Conservation (phyloP, 2,113 vertebrate genomes). For the Scomber scombrus region DNA sequence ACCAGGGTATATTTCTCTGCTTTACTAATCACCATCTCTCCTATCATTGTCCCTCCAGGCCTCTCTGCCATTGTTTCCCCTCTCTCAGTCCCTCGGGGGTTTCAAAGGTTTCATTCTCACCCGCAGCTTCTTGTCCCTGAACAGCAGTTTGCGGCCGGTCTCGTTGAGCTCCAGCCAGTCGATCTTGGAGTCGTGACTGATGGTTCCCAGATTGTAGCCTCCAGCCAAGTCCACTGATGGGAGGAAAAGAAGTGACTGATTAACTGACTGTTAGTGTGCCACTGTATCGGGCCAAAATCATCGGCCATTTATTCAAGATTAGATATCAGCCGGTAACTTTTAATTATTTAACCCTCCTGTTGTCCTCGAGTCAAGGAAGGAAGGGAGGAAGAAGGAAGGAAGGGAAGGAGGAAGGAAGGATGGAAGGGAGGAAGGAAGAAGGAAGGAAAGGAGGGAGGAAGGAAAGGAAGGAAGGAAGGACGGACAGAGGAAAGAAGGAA, state of each 20-base stretch:
- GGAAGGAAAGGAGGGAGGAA: too few species aligned
- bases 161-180: constrained; percentile 98
- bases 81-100: not conserved
- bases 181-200: constrained; percentile 93
- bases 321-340: constrained; percentile 5
- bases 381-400: too few species aligned
- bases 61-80: constrained; percentile 12
- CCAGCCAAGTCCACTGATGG: constrained; percentile 91
- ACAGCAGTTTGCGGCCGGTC: constrained; percentile 94
- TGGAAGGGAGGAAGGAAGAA: too few species aligned
- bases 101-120: constrained; percentile 81
- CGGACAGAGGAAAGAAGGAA: too few species aligned
- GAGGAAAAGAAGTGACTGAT: not conserved
- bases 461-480: too few species aligned
- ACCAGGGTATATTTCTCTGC: constrained; percentile 6
- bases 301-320: constrained; percentile 7
- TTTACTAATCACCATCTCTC: constrained; percentile 5
- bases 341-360: too few species aligned
- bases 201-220: constrained; percentile 88
- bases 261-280: not conserved
- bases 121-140: constrained; percentile 95
- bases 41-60: constrained; percentile 21
- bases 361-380: too few species aligned
- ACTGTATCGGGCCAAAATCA: not conserved
- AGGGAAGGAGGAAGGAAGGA: too few species aligned